Evolutionary conservation across 2,888 invertebrate species (phyloP), one percentile per base, ranked within the genome.

Genomic region (Lochmaea capreae): DNA sequence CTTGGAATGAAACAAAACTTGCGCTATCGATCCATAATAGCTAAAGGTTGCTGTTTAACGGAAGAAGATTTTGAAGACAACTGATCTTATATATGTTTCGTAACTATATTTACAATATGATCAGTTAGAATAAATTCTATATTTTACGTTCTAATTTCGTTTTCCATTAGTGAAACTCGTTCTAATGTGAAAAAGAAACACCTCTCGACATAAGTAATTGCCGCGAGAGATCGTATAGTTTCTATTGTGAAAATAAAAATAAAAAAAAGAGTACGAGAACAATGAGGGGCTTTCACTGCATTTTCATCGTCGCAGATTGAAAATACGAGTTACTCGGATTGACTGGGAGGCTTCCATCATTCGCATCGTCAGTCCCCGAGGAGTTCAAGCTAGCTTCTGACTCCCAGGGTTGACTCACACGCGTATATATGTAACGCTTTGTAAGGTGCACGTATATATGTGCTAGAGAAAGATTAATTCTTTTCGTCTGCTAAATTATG

Each of bases 271-370:
- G 54, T 71, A 42, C 57, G 65, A 79, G 81, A 83, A 82, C 84
- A 84, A 84, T 84, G 83, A 83, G 81, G 83, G 84, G 84, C 80
- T 75, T 74, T 67, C 68, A 65, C 72, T 80, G 83, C 82, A 79
- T 79, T 81, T 81, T 81, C 83, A 83, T 83, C 84, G 83, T 79
- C 81, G 85, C 83, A 86, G 85, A 86, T 86, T 86, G 86, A 86
- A 86, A 86, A 86, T 85, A 83, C 85, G 85, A 86, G 86, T 86
- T 85, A 86, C 85, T 84, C 81, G 85, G 85, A 86, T 86, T 86
- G 86, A 86, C 85, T 85, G 82, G 82, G 81, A 71, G 83, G 84
- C 83, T 84, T 86, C 85, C 86, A 85, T 86, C 86, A 86, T 86
- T 85, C 84, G 83, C 82, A 82, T 83, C 84, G 71, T 81, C 11